phyloP scores from a whole-genome alignment of 2,797 vertebrate genomes.

The Tragopan temminckii region DNA sequence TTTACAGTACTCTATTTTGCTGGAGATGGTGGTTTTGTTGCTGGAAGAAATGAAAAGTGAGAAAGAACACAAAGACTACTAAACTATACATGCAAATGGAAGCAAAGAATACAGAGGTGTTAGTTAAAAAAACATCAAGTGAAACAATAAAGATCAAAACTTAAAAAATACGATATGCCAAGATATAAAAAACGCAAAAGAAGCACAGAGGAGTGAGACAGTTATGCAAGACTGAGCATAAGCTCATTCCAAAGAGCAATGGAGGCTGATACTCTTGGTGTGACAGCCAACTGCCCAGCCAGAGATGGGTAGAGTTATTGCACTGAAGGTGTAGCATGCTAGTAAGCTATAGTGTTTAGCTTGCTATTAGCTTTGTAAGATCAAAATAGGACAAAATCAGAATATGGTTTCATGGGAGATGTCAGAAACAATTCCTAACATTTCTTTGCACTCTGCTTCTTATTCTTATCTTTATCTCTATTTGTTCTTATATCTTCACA shows the following conservation, averaged over 20 bases:
- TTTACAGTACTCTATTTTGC: neutral
- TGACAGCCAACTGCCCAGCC: neutral
- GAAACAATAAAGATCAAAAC: neutral
- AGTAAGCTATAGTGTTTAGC: neutral
- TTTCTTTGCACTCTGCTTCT: neutral
- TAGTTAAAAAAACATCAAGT: neutral
- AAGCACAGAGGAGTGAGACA: neutral
- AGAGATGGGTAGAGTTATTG: neutral
- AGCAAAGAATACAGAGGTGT: neutral
- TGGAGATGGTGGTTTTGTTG: neutral
- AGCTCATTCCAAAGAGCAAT: neutral
- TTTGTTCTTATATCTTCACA: neutral
- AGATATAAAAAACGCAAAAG: neutral
- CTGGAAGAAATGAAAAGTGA: neutral
- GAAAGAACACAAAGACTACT: neutral
- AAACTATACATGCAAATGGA: neutral
- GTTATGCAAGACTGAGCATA: neutral
- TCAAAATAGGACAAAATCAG: neutral
- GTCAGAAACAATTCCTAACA: neutral
- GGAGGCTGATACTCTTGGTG: accelerated
- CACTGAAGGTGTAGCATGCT: accelerated
- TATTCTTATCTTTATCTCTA: neutral
- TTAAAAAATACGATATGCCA: neutral
- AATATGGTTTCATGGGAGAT: neutral
- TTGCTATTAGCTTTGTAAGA: neutral